Percentiles rank a stretch among this genome's conserved stretches.
Conservation (phyloP, 2,113 vertebrate genomes). For the Orientallactaga bullata region DNA sequence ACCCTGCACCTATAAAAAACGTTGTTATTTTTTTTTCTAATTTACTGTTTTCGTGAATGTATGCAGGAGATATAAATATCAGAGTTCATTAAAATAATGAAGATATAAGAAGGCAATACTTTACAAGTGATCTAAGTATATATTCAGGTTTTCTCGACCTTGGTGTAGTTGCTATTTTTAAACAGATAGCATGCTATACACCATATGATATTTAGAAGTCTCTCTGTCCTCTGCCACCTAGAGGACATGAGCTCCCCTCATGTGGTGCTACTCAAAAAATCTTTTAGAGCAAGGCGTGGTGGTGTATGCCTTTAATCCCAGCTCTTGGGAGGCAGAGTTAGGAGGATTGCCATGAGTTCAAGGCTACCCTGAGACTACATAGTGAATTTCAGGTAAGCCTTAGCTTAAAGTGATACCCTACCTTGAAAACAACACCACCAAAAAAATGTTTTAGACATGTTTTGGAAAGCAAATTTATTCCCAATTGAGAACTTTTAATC, state of each 20-base stretch:
- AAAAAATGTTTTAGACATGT: not conserved
- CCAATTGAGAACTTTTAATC: not conserved
- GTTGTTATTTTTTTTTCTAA: conserved; percentile 75
- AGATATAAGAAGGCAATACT: not conserved
- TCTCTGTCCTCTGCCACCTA: not conserved
- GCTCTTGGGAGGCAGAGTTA: no score
- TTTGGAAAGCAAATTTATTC: not conserved
- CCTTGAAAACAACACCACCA: no score
- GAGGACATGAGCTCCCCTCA: not conserved
- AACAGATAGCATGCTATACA: no score
- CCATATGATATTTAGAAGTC: no score
- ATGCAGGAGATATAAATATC: conserved; percentile 32
- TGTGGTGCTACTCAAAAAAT: not conserved
- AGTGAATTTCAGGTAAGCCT: no score
- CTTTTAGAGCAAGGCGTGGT: no score
- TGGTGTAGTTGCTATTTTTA: not conserved
- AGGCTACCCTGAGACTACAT: no score
- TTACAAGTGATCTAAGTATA: not conserved
- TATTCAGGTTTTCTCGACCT: not conserved
- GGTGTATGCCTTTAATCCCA: no score
- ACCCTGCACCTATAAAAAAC: no score
- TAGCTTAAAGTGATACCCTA: no score
- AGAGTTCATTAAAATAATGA: not conserved
- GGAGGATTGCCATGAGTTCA: no score
- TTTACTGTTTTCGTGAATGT: not conserved